Base-by-base conservation (phyloP, 2,888 invertebrate genomes). In the Trichacis sp. region DNA sequence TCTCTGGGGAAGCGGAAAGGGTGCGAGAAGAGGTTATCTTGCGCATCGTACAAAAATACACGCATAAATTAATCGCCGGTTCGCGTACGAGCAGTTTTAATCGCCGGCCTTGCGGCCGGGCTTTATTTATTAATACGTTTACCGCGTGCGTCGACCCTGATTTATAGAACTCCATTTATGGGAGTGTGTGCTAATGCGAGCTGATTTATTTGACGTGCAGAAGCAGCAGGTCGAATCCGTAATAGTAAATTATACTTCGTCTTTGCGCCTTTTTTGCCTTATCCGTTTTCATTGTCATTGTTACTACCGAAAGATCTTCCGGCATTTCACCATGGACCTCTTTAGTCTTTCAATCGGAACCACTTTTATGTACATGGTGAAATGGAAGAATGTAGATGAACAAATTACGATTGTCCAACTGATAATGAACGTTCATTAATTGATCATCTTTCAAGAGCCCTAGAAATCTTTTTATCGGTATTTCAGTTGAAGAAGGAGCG, bases 71-170 rank as follows among this genome's bases (percentile, higher is more conserved):
- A 76, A 73, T 69, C 68, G 63, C 64, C n/a, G 59, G 69, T 65
- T 70, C 73, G 62, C 69, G 64, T 70, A 68, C 64, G 53, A 56
- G 50, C 56, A 67, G 53, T 73, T 77, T 74, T 73, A 74, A 75
- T 76, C 72, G 72, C 46, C 69, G 68, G 68, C 69, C 69, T 76
- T 71, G 73, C 71, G 72, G 68, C 53, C 65, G 38, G 58, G 49
- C 64, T 71, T 71, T 76, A 72, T 75, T 77, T 75, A 76, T 75
- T 77, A 75, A 76, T 75, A 75, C 71, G 62, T 75, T 75, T 70
- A 61, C 68, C 63, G 72, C 72, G 63, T 70, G 68, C 63, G 60
- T 69, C 62, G 48, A 59, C 68, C 54, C 63, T 69, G 71, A 70
- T 73, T 74, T 72, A 74, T 56, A 52, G 53, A 52, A 59, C 29